A percentile compares a stretch with the other conserved stretches of the same genome.
phyloP scores from a whole-genome alignment of 2,797 vertebrate species.

The Gallinago nigripennis region DNA sequence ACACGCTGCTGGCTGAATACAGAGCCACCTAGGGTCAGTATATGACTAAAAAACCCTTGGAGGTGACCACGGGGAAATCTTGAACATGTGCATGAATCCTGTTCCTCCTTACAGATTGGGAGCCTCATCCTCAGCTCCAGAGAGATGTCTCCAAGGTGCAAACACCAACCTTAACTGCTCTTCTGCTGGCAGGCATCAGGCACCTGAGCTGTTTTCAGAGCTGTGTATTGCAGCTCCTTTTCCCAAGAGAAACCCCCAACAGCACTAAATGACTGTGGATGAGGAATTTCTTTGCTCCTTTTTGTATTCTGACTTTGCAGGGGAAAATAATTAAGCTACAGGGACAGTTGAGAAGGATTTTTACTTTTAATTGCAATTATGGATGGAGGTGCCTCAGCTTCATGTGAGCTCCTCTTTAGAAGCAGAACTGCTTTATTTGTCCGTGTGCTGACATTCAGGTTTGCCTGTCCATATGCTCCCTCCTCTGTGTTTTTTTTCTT shows the following conservation, averaged over 20 bases:
- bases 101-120: neutral
- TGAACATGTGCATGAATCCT: neutral
- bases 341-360: neutral
- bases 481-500: neutral
- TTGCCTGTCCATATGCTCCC: neutral
- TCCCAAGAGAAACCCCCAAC: neutral
- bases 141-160: neutral
- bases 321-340: neutral
- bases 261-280: neutral
- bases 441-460: neutral
- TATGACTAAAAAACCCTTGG: neutral
- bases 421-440: neutral
- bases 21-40: neutral
- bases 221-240: neutral
- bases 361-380: neutral
- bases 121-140: accelerated
- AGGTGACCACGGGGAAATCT: neutral
- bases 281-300: neutral
- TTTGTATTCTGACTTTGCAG: neutral
- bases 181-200: neutral
- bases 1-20: neutral
- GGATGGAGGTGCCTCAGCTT: neutral
- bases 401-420: neutral
- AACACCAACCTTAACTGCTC: neutral
- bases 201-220: neutral